Base-by-base conservation (phyloP, 1,140 invertebrate genomes). In the Zophobas atratus region DNA sequence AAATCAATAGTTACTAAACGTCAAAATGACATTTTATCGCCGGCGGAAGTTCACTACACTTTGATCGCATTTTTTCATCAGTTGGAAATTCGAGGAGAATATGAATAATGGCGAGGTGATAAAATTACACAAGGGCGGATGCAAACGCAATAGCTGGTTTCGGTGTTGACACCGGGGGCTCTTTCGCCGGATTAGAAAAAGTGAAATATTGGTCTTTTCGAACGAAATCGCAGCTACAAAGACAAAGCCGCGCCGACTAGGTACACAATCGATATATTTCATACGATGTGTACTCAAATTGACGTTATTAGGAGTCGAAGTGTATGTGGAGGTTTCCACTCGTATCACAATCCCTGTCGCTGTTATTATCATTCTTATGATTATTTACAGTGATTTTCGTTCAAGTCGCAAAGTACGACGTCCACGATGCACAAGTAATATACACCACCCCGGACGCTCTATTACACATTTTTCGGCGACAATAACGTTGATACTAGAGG, bases 51-150 rank as follows among this genome's bases (percentile, higher is more conserved):
- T 46, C 3, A 46, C 3, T 46, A 46, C 3, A 46, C 3, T 46
- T 46, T 46, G 43, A 46, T 46, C 43, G 43, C 20, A 51, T 63
- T 63, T 63, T 63, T 36, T 51, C 49, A 51, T 51, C 33, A 20
- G 20, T 20, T 51, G n/a, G 43, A 8, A 46, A 4, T 20, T 20
- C 2, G 20, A 20, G 2, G 4, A 51, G 49, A 20, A 51, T 6
- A 51, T 51, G 49, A 51, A 51, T 51, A 51, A 63, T 63, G 34
- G 38, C 2, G n/a, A n/a, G 8, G 35, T n/a, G 57, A 63, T 63
- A 63, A 63, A 63, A 63, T 63, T 63, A 63, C 57, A 63, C 36
- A 39, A 38, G 57, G 35, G 36, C 57, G 35, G 57, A 38, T 51
- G 57, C 49, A 51, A 20, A 51, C 4, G 49, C n/a, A 51, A 51